Conservation (phyloP, 2,797 vertebrate species). For the Sebastes melanostomus region DNA sequence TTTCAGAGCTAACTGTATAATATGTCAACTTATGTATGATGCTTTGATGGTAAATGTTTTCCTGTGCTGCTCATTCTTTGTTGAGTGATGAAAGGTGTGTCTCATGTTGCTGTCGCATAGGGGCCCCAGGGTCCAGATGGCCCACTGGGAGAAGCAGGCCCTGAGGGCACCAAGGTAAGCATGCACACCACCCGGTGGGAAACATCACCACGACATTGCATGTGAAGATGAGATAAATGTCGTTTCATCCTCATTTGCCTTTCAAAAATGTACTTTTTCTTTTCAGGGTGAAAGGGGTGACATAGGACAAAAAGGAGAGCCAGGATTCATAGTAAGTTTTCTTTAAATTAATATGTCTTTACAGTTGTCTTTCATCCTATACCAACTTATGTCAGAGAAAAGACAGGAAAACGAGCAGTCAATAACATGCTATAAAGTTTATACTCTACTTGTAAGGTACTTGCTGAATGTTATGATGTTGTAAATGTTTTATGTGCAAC, state of each 20-base stretch:
- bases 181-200: background rate
- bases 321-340: conserved; percentile 89
- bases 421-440: background rate
- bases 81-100: conserved; percentile 21
- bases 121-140: conserved; percentile 92
- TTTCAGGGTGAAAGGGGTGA: conserved; percentile 92
- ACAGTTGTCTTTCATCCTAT: background rate
- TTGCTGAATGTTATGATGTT: background rate
- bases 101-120: conserved; percentile 76
- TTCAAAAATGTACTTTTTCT: conserved; percentile 22
- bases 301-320: conserved; percentile 85
- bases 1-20: background rate
- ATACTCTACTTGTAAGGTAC: background rate
- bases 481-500: background rate
- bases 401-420: background rate
- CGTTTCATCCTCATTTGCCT: background rate
- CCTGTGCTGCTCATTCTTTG: background rate
- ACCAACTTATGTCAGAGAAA: background rate
- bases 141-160: conserved; percentile 87
- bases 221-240: background rate
- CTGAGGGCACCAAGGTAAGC: conserved; percentile 89
- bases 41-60: background rate
- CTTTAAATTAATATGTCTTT: background rate
- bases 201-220: background rate
- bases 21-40: background rate